phyloP scores from a whole-genome alignment of 2,888 invertebrate species.

The Tipula lateralis region DNA sequence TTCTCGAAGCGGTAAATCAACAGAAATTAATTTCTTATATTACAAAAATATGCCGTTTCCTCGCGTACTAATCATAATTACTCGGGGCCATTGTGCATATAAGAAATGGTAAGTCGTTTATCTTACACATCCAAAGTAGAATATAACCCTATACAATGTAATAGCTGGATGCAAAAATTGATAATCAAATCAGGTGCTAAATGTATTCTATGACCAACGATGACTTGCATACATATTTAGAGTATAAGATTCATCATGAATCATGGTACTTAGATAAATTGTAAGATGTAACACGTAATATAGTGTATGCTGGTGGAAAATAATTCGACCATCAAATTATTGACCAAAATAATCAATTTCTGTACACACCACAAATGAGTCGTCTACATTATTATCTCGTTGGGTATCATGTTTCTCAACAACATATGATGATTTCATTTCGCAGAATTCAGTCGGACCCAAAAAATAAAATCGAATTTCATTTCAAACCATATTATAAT shows the following conservation, averaged over 20 bases:
- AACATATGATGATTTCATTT: not conserved
- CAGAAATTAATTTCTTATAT: not conserved
- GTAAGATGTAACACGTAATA: too few species aligned
- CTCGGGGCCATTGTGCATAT: not conserved
- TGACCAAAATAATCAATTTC: too few species aligned
- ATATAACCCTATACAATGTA: not conserved
- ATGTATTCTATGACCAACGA: not conserved
- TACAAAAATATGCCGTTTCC: not conserved
- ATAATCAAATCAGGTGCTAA: conserved; percentile 11
- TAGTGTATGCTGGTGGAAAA: too few species aligned
- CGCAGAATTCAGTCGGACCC: not conserved
- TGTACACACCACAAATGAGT: not conserved
- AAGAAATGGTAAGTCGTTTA: not conserved
- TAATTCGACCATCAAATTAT: too few species aligned
- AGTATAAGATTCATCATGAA: not conserved
- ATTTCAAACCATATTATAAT: not conserved
- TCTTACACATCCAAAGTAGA: not conserved
- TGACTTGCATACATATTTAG: not conserved
- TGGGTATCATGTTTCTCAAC: not conserved
- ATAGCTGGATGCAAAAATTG: not conserved
- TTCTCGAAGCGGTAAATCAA: conserved; percentile 13
- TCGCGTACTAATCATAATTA: not conserved
- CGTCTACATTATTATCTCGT: not conserved
- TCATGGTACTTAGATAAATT: not conserved
- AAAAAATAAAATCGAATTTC: not conserved